Conservation (phyloP, 2,113 vertebrate genomes). For the Tapirus terrestris region DNA sequence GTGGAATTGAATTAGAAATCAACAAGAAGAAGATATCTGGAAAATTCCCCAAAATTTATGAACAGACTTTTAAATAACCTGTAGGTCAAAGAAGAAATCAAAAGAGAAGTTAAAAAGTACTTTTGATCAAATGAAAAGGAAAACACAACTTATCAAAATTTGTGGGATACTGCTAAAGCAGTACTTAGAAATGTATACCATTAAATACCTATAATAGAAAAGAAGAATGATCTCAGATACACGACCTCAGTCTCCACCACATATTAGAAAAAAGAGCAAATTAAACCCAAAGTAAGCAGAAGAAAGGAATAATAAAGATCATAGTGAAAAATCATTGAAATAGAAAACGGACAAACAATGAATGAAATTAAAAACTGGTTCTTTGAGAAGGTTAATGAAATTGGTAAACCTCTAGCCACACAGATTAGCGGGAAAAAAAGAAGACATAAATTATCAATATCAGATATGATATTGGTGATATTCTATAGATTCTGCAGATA, state of each 20-base stretch:
- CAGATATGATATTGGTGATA: not conserved
- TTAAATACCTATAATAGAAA: not conserved
- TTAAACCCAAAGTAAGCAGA: not conserved
- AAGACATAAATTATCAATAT: not conserved
- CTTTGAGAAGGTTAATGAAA: not conserved
- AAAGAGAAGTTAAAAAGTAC: not conserved
- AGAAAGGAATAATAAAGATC: not conserved
- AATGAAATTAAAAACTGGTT: conserved; percentile 2
- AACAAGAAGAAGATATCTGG: not conserved
- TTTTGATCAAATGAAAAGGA: not conserved
- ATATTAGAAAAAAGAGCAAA: not conserved
- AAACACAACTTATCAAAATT: not conserved
- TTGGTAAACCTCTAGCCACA: not conserved
- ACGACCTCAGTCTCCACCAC: not conserved
- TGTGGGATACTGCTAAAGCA: not conserved
- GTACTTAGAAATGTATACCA: not conserved
- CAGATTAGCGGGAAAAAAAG: not conserved
- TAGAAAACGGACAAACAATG: not conserved
- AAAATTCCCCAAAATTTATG: not conserved
- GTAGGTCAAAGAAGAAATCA: not conserved
- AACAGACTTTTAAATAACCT: not conserved
- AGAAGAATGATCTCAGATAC: not conserved
- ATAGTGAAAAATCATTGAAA: not conserved
- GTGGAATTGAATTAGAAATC: not conserved
- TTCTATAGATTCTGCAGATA: not conserved